phyloP scores from a whole-genome alignment of 1,140 invertebrate species.

The Triops cancriformis region DNA sequence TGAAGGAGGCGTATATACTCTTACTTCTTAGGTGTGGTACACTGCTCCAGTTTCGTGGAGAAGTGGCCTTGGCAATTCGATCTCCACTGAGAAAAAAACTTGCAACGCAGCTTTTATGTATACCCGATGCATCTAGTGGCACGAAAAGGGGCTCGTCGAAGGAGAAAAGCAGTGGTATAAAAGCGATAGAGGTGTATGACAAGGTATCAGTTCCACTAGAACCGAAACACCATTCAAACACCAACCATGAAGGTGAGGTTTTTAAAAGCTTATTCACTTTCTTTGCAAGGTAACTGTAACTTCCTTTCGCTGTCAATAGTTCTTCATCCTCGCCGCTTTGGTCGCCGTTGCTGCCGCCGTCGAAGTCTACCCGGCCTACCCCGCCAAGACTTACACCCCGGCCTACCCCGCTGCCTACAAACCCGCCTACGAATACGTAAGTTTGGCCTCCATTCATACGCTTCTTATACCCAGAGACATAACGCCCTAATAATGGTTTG shows the following conservation, averaged over 20 bases:
- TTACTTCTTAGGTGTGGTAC: background rate
- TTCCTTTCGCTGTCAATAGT: background rate
- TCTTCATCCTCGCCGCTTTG: conserved; percentile 26
- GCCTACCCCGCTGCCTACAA: conserved; percentile 22
- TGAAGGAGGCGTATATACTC: background rate
- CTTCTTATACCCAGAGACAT: background rate
- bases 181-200: background rate
- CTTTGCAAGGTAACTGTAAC: background rate
- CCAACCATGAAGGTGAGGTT: background rate
- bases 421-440: conserved; percentile 25
- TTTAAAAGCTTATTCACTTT: background rate
- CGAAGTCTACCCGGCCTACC: conserved; percentile 20
- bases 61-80: background rate
- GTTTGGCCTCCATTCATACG: background rate
- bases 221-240: background rate
- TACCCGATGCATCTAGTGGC: background rate
- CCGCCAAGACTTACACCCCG: conserved; percentile 10
- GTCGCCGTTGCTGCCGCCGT: conserved; percentile 25
- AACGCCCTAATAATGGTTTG: background rate
- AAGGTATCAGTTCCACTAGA: background rate
- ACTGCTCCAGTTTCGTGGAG: background rate
- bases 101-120: background rate
- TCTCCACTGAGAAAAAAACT: background rate
- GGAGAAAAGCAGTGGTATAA: background rate
- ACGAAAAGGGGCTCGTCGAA: background rate